These are phyloP conservation scores for Ceratina australensis DNA, from an alignment of 1,140 invertebrate genomes.

Conservation along the genomic window DNA sequence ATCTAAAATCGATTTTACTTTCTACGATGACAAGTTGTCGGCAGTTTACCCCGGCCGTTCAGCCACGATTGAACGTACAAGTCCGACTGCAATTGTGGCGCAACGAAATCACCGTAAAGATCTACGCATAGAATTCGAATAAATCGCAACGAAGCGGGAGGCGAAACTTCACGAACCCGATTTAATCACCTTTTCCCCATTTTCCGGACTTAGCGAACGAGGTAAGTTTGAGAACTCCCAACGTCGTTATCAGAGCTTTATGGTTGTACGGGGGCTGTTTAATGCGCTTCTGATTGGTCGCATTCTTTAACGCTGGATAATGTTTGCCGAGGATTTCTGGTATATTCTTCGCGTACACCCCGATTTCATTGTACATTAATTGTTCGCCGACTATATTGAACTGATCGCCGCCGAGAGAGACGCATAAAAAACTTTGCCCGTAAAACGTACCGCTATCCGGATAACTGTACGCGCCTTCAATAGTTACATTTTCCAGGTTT, in stretches of 20 bases:
- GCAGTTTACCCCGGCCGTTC: constrained; percentile 87
- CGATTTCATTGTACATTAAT: constrained; percentile 88
- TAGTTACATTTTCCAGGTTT: not conserved
- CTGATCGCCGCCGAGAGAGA: constrained; percentile 84
- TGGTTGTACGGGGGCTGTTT: constrained; percentile 83
- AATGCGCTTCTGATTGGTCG: constrained; percentile 82
- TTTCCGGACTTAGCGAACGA: constrained; percentile 90
- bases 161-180: too few relatives aligned
- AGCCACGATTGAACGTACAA: constrained; percentile 93
- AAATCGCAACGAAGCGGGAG: too few relatives aligned
- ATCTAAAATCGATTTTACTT: constrained; percentile 64
- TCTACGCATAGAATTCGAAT: constrained; percentile 78
- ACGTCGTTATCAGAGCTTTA: constrained; percentile 81
- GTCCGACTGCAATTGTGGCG: constrained; percentile 84
- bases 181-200: constrained; percentile 82
- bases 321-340: constrained; percentile 77
- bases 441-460: constrained; percentile 85
- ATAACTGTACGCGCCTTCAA: constrained; percentile 83
- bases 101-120: constrained; percentile 91
- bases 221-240: constrained; percentile 82
- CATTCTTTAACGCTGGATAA: constrained; percentile 82
- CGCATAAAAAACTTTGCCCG: constrained; percentile 94
- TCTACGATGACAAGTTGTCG: constrained; percentile 83
- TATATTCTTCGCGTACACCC: constrained; percentile 83
- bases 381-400: constrained; percentile 87